A percentile compares a stretch with the other conserved stretches of the same genome.
Evolutionary conservation across 1,140 invertebrate species (phyloP).

Genomic region (Temnothorax curvispinosus): DNA sequence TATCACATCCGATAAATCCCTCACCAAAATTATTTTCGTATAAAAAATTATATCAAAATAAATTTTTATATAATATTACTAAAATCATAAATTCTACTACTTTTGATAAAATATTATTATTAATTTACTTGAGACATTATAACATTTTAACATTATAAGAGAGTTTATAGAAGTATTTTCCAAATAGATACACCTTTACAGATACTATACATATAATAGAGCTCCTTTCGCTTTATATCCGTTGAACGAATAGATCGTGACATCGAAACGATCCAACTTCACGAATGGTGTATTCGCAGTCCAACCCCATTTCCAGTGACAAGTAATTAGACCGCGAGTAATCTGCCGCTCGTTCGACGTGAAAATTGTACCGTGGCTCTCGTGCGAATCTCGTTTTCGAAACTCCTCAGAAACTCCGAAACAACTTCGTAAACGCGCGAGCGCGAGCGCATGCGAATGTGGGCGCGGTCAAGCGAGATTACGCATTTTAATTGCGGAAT

Average conservation of each 20-base stretch:
- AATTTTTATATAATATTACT: neutral
- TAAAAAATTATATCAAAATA: neutral
- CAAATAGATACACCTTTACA: neutral
- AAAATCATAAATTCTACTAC: neutral
- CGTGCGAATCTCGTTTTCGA: slow-evolving; percentile 48
- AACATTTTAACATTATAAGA: neutral
- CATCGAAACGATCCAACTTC: slow-evolving; percentile 48
- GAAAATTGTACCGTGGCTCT: slow-evolving; percentile 50
- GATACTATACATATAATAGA: neutral
- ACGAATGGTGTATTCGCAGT: slow-evolving; percentile 21
- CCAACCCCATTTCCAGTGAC: slow-evolving; percentile 50
- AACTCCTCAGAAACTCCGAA: slow-evolving; percentile 45
- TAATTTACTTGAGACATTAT: neutral
- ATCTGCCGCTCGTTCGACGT: slow-evolving; percentile 48
- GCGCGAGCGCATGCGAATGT: neutral
- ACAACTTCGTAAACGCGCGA: slow-evolving; percentile 34
- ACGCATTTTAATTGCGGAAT: slow-evolving; percentile 64
- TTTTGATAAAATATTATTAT: neutral
- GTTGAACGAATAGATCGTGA: slow-evolving; percentile 41
- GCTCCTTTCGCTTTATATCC: neutral
- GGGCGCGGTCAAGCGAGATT: slow-evolving; percentile 68
- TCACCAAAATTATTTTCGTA: neutral
- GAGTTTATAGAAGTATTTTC: neutral
- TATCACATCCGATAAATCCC: neutral
- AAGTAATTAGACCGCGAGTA: slow-evolving; percentile 62